phyloP scores from a whole-genome alignment of 2,113 vertebrate genomes.

The Arvicanthis niloticus region DNA sequence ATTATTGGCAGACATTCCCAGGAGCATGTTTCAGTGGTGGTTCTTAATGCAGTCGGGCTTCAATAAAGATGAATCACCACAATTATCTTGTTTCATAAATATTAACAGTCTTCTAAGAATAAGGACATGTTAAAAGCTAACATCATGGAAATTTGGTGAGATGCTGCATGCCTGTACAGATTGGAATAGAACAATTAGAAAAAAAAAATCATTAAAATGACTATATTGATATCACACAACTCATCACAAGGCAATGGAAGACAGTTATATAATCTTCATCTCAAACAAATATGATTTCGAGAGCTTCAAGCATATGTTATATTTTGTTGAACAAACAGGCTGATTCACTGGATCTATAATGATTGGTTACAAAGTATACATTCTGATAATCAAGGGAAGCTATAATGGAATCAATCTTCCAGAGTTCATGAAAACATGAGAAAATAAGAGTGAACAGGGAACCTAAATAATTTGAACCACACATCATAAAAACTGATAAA shows the following conservation, averaged over 20 bases:
- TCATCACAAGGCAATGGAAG: neutral
- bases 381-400: neutral
- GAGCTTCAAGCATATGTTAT: neutral
- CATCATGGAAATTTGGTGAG: neutral
- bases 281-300: neutral
- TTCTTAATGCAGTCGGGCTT: neutral
- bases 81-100: neutral
- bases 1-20: neutral
- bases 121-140: neutral
- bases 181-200: neutral
- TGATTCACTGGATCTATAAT: neutral
- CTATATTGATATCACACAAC: neutral
- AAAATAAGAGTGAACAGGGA: neutral
- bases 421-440: neutral
- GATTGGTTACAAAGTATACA: neutral
- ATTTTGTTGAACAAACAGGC: neutral
- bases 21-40: neutral
- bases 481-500: neutral
- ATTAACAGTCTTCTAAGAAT: neutral
- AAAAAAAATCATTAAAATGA: neutral
- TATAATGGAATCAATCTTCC: neutral
- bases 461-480: neutral
- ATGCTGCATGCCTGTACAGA: neutral
- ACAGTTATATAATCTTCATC: neutral
- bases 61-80: neutral